phyloP scores from a whole-genome alignment of 2,888 invertebrate species.

The Dioctria linearis region DNA sequence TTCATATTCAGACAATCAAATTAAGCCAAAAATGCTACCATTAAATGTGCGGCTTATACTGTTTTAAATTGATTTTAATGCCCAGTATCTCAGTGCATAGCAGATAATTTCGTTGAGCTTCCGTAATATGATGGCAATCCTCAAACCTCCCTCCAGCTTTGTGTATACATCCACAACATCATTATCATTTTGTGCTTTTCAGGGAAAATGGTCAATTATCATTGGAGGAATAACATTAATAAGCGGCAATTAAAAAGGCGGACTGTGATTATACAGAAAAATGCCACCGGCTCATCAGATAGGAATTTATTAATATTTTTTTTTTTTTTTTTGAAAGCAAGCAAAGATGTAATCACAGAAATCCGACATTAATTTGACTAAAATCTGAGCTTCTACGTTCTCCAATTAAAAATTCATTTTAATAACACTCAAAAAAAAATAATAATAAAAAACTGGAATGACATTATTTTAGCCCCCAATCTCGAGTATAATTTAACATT shows the following conservation, averaged over 20 bases:
- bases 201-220: neutral
- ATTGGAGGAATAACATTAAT: neutral
- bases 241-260: neutral
- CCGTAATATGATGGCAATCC: neutral
- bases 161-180: neutral
- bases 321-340: neutral
- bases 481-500: no score
- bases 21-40: neutral
- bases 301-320: neutral
- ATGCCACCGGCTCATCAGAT: neutral
- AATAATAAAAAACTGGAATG: no score
- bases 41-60: neutral
- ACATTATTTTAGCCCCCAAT: no score
- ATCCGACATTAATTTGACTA: neutral
- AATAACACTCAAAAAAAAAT: no score
- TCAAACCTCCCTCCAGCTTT: neutral
- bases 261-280: neutral
- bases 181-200: no score
- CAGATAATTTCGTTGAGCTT: constrained; percentile 3
- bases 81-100: neutral
- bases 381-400: no score
- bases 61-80: neutral
- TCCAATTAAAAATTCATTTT: no score
- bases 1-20: neutral
- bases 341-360: neutral